These are phyloP conservation scores for Pitta sordida DNA, from an alignment of 2,113 vertebrate genomes.

Conservation along the genomic window DNA sequence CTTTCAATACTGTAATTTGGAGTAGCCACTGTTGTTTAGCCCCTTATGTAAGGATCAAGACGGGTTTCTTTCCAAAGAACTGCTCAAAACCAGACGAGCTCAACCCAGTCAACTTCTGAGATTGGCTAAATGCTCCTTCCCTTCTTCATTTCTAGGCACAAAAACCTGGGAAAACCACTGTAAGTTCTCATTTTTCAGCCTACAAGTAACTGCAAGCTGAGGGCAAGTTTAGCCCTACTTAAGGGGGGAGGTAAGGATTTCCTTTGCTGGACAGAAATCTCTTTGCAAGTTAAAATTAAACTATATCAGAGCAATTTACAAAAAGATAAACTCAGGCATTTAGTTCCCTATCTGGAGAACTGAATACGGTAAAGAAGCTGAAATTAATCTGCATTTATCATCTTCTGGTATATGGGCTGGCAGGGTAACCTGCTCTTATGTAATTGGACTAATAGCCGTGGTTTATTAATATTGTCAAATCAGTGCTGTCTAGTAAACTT, in stretches of 20 bases:
- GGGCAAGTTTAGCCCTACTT: not conserved
- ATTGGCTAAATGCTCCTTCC: not conserved
- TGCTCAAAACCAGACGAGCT: rapidly evolving
- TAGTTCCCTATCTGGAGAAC: not conserved
- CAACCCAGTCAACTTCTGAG: not conserved
- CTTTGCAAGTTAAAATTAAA: slow-evolving; percentile 2
- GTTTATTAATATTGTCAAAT: slow-evolving; percentile 43
- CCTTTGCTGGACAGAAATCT: not conserved
- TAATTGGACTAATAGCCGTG: slow-evolving; percentile 40
- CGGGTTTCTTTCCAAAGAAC: too few species aligned
- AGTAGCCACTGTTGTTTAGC: not conserved
- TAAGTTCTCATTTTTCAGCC: not conserved
- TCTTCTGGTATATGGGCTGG: not conserved
- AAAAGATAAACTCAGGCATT: slow-evolving; percentile 2
- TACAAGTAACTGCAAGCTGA: not conserved
- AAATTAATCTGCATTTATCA: slow-evolving; percentile 18
- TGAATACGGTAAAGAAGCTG: not conserved
- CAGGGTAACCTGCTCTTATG: not conserved
- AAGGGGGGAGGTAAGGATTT: not conserved
- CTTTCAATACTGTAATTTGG: not conserved
- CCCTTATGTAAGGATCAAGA: not conserved
- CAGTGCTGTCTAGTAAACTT: slow-evolving; percentile 16
- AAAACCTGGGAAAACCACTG: not conserved
- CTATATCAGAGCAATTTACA: not conserved
- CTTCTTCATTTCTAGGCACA: not conserved